Evolutionary conservation across 2,888 invertebrate species (phyloP).

Genomic region (Maniola hyperantus): DNA sequence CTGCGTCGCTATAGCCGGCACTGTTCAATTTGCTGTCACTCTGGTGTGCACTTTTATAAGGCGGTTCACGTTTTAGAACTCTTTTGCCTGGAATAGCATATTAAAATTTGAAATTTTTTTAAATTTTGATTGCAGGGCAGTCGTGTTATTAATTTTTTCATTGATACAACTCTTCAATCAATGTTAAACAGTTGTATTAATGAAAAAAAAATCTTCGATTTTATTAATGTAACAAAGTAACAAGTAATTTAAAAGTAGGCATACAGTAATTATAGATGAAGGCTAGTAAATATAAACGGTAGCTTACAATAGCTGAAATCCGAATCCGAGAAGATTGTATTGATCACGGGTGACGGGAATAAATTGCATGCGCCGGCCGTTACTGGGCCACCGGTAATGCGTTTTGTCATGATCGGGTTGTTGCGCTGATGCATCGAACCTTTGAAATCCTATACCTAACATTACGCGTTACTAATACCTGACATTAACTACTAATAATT

Average conservation of each 20-base stretch:
- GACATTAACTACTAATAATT: too few relatives aligned
- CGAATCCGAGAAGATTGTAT: constrained; percentile 15
- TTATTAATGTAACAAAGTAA: too few relatives aligned
- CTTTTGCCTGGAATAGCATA: neutral
- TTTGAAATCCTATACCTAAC: neutral
- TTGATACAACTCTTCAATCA: too few relatives aligned
- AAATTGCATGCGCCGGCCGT: constrained; percentile 8
- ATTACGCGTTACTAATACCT: neutral
- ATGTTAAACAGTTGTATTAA: too few relatives aligned
- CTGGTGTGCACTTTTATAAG: constrained; percentile 48
- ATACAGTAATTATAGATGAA: neutral
- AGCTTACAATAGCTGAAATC: neutral
- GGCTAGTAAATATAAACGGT: neutral
- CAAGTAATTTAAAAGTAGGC: too few relatives aligned
- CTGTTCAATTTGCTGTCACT: constrained; percentile 77
- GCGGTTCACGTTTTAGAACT: constrained; percentile 1
- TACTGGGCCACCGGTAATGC: constrained; percentile 13
- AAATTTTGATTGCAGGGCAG: too few relatives aligned
- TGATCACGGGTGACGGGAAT: constrained; percentile 11
- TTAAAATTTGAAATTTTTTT: neutral
- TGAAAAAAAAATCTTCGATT: too few relatives aligned
- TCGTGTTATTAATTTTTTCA: too few relatives aligned
- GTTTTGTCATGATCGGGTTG: constrained; percentile 14
- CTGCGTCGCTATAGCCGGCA: constrained; percentile 54
- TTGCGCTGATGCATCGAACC: neutral